Conservation (phyloP, 1,140 invertebrate species). For the Ceratina australensis region DNA sequence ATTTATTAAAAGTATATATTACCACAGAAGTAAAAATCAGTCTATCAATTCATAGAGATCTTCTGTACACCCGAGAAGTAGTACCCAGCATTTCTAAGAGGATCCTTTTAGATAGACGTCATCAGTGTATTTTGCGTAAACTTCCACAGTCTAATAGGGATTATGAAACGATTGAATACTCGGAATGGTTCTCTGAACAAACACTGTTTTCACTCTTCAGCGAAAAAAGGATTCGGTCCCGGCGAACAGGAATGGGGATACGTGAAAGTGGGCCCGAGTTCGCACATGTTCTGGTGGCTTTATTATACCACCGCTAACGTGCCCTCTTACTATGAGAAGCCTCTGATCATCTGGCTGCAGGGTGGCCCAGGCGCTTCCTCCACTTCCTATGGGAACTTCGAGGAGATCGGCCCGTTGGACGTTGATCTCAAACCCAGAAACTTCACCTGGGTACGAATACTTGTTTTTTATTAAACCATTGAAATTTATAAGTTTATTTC, state of each 20-base stretch:
- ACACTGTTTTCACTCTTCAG: slow-evolving; percentile 23
- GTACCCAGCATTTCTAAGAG: too few species aligned
- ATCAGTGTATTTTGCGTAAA: too few species aligned
- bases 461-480: too few species aligned
- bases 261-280: slow-evolving; percentile 83
- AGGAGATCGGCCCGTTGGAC: slow-evolving; percentile 87
- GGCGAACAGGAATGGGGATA: slow-evolving; percentile 86
- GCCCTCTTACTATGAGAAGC: slow-evolving; percentile 81
- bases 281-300: slow-evolving; percentile 92
- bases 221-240: slow-evolving; percentile 78
- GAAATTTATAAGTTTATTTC: too few species aligned
- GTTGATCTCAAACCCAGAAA: slow-evolving; percentile 83
- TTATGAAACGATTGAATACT: not conserved
- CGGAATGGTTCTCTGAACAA: not conserved
- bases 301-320: slow-evolving; percentile 84
- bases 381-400: slow-evolving; percentile 89
- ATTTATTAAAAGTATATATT: too few species aligned
- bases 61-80: too few species aligned
- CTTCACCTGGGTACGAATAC: slow-evolving; percentile 86
- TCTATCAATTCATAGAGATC: too few species aligned
- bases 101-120: too few species aligned
- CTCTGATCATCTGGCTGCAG: slow-evolving; percentile 89
- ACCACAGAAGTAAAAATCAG: too few species aligned
- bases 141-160: not conserved
- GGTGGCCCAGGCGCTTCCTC: slow-evolving; percentile 88